Evolutionary conservation across 2,888 invertebrate genomes (phyloP), one percentile per base, ranked within the genome.

Genomic region (Ectobius pallidus): DNA sequence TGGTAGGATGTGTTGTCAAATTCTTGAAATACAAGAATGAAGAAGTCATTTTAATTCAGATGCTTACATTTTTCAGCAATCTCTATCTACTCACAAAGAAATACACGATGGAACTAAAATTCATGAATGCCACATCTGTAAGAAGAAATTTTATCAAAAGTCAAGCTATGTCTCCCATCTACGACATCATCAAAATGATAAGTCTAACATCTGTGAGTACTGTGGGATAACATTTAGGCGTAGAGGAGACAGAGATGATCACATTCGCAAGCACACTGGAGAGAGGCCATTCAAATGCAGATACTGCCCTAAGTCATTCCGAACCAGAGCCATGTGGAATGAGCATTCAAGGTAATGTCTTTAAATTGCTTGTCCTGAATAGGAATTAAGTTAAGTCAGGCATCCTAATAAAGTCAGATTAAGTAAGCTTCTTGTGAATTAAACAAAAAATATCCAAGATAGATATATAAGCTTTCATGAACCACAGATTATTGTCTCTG

Each of bases 271-370:
- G 32, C 73, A 73, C 67, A 73, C 73, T 9, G 73, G 70, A 20
- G 73, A 73, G 39, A 61, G 67, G 1, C 73, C 73, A 27, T 73
- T 32, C 58, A 18, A 39, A 18, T 73, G 73, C 22, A 61, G 70
- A 32, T 52, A 80, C 22, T 84, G 84, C 75, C 79, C 80, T 1
- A 82, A 80, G 75, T 73, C 77, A 18, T 84, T 84, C 79, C 81
- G 84, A 69, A 82, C 83, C 4, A 78, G 80, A 58, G 80, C 81
- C 61, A 80, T 82, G 78, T 79, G 81, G 30, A 80, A 80, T 70
- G 83, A 83, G 46, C 84, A 84, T 74, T 74, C 81, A 69, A 74
- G 75, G 77, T 76, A 49, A 27, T 39, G 27, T 27, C n/a, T n/a
- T n/a, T n/a, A n/a, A n/a, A n/a, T n/a, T n/a, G n/a, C n/a, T n/a